Evolutionary conservation across 1,140 invertebrate genomes (phyloP).

Genomic region (Zophobas morio): DNA sequence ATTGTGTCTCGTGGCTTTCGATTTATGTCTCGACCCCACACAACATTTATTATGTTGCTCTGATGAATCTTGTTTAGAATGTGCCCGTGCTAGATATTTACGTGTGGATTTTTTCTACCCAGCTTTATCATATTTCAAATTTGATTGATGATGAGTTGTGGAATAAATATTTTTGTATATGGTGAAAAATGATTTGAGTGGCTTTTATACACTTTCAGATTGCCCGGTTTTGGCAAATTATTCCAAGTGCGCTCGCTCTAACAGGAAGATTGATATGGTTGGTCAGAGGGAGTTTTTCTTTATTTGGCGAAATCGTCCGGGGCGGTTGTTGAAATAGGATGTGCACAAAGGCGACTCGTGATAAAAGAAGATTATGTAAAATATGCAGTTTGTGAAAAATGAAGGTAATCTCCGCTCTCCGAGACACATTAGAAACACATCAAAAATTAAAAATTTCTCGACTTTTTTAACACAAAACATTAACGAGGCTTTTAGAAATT

Average conservation of each 20-base stretch:
- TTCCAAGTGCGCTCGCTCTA: not conserved
- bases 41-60: slow-evolving; percentile 31
- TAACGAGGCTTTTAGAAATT: too few relatives aligned
- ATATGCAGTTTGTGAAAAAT: too few relatives aligned
- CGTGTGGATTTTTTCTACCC: slow-evolving; percentile 20
- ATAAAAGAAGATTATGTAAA: too few relatives aligned
- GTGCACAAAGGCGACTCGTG: too few relatives aligned
- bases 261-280: not conserved
- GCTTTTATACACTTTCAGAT: slow-evolving; percentile 13
- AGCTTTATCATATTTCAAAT: slow-evolving; percentile 22
- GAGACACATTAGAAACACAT: too few relatives aligned
- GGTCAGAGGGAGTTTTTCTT: not conserved
- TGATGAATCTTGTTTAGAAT: slow-evolving; percentile 28
- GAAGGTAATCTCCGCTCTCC: too few relatives aligned
- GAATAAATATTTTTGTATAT: slow-evolving; percentile 35
- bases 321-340: not conserved
- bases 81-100: slow-evolving; percentile 24
- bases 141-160: slow-evolving; percentile 23
- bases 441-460: too few relatives aligned
- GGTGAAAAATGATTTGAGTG: slow-evolving; percentile 24
- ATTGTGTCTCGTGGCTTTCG: slow-evolving; percentile 37
- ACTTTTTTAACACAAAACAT: too few relatives aligned
- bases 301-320: not conserved
- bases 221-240: slow-evolving; percentile 18
- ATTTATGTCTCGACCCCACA: slow-evolving; percentile 14